These are phyloP conservation scores for Rhynchopsitta pachyrhyncha DNA, from an alignment of 2,113 vertebrate genomes.

Conservation along the genomic window DNA sequence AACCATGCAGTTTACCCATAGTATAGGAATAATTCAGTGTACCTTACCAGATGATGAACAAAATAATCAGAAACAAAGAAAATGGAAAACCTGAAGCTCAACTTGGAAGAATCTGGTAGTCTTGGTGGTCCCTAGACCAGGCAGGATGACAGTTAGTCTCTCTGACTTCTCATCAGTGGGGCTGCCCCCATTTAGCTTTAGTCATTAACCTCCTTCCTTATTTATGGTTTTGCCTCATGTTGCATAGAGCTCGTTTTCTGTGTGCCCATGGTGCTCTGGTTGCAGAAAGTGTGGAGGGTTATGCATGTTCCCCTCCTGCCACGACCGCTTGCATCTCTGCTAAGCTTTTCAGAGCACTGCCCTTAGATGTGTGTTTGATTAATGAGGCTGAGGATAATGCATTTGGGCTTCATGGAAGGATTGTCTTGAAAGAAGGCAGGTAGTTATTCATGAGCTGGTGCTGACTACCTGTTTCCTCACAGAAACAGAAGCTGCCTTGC, in stretches of 20 bases:
- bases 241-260: rapidly evolving
- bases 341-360: not conserved
- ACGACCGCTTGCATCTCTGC: rapidly evolving
- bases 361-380: not conserved
- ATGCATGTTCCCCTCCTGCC: not conserved
- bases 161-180: not conserved
- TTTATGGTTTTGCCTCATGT: not conserved
- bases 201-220: not conserved
- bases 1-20: not conserved
- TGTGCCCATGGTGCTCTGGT: not conserved
- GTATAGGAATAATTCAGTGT: not conserved
- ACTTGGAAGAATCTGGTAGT: not conserved
- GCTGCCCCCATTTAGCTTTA: not conserved
- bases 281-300: not conserved
- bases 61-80: not conserved
- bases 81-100: not conserved
- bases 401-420: not conserved
- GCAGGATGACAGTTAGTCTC: not conserved
- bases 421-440: not conserved
- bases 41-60: not conserved
- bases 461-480: not conserved
- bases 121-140: not conserved
- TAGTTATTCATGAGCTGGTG: not conserved
- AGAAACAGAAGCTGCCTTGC: not conserved
- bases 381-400: not conserved